A percentile compares a stretch with the other conserved stretches of the same genome.
Evolutionary conservation across 2,888 invertebrate species (phyloP).

Genomic region (Papilio demoleus): DNA sequence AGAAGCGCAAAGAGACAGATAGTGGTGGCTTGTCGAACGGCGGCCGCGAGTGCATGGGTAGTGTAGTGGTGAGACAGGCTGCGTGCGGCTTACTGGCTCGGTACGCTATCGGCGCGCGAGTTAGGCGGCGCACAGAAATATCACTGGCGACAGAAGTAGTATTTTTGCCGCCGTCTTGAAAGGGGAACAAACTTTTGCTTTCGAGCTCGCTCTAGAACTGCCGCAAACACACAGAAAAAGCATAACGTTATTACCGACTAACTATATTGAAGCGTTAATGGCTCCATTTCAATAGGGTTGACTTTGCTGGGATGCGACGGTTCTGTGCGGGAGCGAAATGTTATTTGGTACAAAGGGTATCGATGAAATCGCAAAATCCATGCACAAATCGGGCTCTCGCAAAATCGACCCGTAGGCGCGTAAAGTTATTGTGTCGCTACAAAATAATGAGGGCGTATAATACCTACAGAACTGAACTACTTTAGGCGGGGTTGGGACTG

Average conservation of each 20-base stretch:
- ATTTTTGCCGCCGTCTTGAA: slow-evolving; percentile 90
- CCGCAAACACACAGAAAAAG: slow-evolving; percentile 80
- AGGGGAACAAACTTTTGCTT: slow-evolving; percentile 88
- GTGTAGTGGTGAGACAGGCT: slow-evolving; percentile 61
- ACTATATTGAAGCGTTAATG: slow-evolving; percentile 52
- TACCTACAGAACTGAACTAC: slow-evolving; percentile 62
- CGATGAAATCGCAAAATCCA: slow-evolving; percentile 63
- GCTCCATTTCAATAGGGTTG: slow-evolving; percentile 83
- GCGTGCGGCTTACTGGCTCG: slow-evolving; percentile 77
- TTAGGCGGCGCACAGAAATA: slow-evolving; percentile 90
- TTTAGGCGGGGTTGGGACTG: slow-evolving; percentile 45
- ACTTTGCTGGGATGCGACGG: slow-evolving; percentile 70
- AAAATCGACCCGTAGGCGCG: slow-evolving; percentile 63
- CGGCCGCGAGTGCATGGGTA: slow-evolving; percentile 51
- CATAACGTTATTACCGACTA: slow-evolving; percentile 60
- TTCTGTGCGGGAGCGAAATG: slow-evolving; percentile 53
- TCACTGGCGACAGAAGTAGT: slow-evolving; percentile 89
- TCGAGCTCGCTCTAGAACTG: slow-evolving; percentile 84
- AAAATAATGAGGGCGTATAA: slow-evolving; percentile 55
- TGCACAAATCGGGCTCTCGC: slow-evolving; percentile 73
- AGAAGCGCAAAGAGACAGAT: neutral
- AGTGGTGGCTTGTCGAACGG: slow-evolving; percentile 55
- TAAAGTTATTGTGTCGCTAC: slow-evolving; percentile 52
- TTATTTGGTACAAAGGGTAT: slow-evolving; percentile 43
- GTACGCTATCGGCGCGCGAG: slow-evolving; percentile 46